Conservation (phyloP, 2,113 vertebrate species). For the Nettapus auritus region DNA sequence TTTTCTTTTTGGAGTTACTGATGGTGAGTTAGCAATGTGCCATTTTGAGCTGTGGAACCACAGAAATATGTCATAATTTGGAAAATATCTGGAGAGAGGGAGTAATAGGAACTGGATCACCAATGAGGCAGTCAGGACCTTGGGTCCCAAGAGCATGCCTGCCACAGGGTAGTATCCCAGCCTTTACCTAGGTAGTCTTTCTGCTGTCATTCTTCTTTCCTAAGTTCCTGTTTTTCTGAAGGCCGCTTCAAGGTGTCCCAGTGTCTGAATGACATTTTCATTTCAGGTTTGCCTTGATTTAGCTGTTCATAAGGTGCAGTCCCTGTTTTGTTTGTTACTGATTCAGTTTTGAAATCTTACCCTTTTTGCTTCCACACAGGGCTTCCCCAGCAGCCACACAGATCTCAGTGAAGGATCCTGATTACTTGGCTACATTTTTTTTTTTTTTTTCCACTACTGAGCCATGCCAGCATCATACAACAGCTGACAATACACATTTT, state of each 20-base stretch:
- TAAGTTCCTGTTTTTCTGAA: not conserved
- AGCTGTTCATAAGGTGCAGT: not conserved
- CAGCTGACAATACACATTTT: not conserved
- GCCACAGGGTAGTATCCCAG: not conserved
- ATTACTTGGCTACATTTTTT: not conserved
- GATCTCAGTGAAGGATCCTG: not conserved
- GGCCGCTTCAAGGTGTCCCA: not conserved
- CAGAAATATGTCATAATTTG: not conserved
- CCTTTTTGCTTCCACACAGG: not conserved
- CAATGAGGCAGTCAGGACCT: not conserved
- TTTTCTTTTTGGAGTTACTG: not conserved
- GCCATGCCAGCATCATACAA: not conserved
- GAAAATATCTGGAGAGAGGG: not conserved
- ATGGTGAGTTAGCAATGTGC: not conserved
- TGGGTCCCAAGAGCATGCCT: not conserved
- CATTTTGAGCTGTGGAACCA: not conserved
- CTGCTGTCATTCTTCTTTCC: not conserved
- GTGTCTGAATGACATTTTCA: not conserved
- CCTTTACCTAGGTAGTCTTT: not conserved
- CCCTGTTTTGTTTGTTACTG: not conserved
- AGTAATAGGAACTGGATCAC: not conserved
- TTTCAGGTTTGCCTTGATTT: not conserved
- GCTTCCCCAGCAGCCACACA: not conserved
- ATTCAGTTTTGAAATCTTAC: not conserved
- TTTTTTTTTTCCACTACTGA: not conserved